Conservation (phyloP, 2,888 invertebrate species). For the Pachycephus smyrnensis region DNA sequence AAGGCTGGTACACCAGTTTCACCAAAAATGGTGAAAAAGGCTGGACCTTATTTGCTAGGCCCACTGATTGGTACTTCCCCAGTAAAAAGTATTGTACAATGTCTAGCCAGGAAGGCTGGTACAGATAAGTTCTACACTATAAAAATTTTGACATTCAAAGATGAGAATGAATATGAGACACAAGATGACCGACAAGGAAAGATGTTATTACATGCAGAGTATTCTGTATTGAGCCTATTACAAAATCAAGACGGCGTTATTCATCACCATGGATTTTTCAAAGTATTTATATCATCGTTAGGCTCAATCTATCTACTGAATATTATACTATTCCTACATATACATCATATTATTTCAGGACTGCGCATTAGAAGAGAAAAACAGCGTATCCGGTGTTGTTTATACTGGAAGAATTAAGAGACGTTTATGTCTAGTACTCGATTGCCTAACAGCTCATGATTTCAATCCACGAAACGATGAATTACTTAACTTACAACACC, state of each 20-base stretch:
- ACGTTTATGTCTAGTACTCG: slow-evolving; percentile 78
- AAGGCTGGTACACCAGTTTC: slow-evolving; percentile 70
- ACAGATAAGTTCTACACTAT: slow-evolving; percentile 79
- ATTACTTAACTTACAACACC: slow-evolving; percentile 78
- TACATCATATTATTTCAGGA: slow-evolving; percentile 69
- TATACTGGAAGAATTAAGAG: slow-evolving; percentile 73
- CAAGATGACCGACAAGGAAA: slow-evolving; percentile 83
- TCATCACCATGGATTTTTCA: slow-evolving; percentile 82
- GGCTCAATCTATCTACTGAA: background rate
- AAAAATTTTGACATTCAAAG: slow-evolving; percentile 71
- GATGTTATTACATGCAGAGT: slow-evolving; percentile 83
- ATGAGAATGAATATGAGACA: slow-evolving; percentile 72
- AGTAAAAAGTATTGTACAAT: slow-evolving; percentile 82
- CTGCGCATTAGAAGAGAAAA: slow-evolving; percentile 75
- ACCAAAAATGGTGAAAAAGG: slow-evolving; percentile 71
- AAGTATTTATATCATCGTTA: slow-evolving; percentile 67
- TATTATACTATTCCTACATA: background rate
- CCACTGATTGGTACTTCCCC: slow-evolving; percentile 80
- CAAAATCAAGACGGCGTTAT: slow-evolving; percentile 80
- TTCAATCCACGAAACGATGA: slow-evolving; percentile 70
- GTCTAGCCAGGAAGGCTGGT: slow-evolving; percentile 77
- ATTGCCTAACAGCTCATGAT: slow-evolving; percentile 80
- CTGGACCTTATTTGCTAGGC: slow-evolving; percentile 78
- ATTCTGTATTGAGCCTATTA: slow-evolving; percentile 77
- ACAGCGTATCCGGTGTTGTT: slow-evolving; percentile 66